phyloP scores from a whole-genome alignment of 2,888 invertebrate species.

The Macrosiphum euphorbiae region DNA sequence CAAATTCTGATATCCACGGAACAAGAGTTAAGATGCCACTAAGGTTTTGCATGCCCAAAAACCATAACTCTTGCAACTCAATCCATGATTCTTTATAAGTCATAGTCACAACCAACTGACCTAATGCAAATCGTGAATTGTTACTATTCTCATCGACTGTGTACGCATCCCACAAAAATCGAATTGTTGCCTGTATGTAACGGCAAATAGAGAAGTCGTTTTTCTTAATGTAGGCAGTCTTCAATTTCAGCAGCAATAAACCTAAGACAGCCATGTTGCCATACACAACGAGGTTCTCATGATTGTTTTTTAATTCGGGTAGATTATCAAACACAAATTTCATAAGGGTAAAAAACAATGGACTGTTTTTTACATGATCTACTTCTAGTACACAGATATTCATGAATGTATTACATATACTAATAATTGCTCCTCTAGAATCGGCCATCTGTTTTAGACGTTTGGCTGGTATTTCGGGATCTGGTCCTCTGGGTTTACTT shows the following conservation, averaged over 20 bases:
- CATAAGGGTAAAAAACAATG: slow-evolving; percentile 82
- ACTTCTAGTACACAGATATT: slow-evolving; percentile 91
- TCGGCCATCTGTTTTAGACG: slow-evolving; percentile 86
- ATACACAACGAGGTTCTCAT: slow-evolving; percentile 87
- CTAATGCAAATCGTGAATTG: slow-evolving; percentile 70
- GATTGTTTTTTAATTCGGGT: slow-evolving; percentile 85
- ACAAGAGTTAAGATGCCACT: slow-evolving; percentile 83
- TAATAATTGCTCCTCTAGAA: slow-evolving; percentile 86
- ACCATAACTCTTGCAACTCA: slow-evolving; percentile 92
- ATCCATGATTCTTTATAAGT: slow-evolving; percentile 90
- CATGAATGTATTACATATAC: slow-evolving; percentile 92
- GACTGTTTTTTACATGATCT: slow-evolving; percentile 83
- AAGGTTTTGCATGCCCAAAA: slow-evolving; percentile 94
- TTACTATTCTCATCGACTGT: slow-evolving; percentile 88
- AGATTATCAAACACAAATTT: slow-evolving; percentile 89
- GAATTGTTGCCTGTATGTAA: slow-evolving; percentile 88
- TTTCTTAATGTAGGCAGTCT: slow-evolving; percentile 85
- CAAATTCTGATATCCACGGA: slow-evolving; percentile 92
- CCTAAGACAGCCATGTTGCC: slow-evolving; percentile 89
- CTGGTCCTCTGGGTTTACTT: slow-evolving; percentile 80
- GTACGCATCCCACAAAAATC: slow-evolving; percentile 94
- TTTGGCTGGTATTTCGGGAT: slow-evolving; percentile 81
- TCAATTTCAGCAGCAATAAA: slow-evolving; percentile 85
- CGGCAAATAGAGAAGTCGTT: slow-evolving; percentile 91
- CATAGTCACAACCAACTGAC: slow-evolving; percentile 82